Percentiles rank a stretch among this genome's conserved stretches.
Conservation (phyloP, 2,888 invertebrate genomes). For the Apotomis capreana region DNA sequence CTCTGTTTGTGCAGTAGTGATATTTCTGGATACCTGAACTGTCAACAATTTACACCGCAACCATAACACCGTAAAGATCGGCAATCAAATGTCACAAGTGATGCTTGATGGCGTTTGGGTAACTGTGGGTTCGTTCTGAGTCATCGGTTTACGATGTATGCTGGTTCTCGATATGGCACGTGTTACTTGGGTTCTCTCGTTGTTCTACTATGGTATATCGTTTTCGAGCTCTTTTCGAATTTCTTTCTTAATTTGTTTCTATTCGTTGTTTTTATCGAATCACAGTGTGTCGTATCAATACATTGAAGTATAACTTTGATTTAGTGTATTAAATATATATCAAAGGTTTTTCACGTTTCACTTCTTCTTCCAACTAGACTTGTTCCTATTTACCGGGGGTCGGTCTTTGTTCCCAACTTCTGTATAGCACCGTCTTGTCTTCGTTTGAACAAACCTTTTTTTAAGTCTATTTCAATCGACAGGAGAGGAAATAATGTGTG, state of each 20-base stretch:
- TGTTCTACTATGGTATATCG: neutral
- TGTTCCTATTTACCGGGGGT: too few relatives aligned
- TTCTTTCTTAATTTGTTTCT: neutral
- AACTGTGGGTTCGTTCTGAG: neutral
- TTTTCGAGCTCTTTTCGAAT: neutral
- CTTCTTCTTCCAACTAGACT: too few relatives aligned
- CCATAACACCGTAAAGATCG: neutral
- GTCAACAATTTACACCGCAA: conserved; percentile 19
- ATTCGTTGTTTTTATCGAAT: too few relatives aligned
- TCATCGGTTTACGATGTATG: neutral
- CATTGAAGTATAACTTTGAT: too few relatives aligned
- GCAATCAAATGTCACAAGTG: conserved; percentile 29
- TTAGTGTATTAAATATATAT: too few relatives aligned
- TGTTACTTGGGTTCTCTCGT: neutral
- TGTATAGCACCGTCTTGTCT: too few relatives aligned
- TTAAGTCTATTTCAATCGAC: too few relatives aligned
- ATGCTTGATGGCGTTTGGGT: conserved; percentile 17
- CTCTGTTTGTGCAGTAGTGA: conserved; percentile 22
- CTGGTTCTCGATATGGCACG: conserved; percentile 2
- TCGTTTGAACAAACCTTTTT: too few relatives aligned
- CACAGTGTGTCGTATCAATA: too few relatives aligned
- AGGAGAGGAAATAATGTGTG: too few relatives aligned
- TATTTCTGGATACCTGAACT: conserved; percentile 18
- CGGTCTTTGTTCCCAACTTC: too few relatives aligned
- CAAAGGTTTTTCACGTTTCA: too few relatives aligned